Conservation (phyloP, 2,113 vertebrate species). For the Serilophus lunatus region DNA sequence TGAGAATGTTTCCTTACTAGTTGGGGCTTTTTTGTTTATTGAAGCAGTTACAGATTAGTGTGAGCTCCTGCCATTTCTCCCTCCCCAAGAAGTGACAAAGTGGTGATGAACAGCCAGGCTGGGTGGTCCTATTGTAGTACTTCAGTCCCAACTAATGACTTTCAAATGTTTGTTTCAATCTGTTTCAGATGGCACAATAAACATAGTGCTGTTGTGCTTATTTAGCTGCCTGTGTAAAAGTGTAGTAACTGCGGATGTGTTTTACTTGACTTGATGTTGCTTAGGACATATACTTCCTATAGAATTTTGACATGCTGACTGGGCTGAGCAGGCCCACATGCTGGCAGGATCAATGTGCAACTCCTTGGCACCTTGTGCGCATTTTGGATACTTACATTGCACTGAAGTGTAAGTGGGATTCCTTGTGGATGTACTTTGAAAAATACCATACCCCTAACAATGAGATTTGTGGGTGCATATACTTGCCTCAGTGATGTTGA, state of each 20-base stretch:
- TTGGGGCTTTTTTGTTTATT: neutral
- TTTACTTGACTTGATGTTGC: neutral
- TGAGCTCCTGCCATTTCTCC: neutral
- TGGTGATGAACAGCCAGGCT: neutral
- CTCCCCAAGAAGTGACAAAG: neutral
- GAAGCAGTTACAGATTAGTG: neutral
- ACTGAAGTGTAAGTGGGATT: neutral
- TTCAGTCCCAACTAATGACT: neutral
- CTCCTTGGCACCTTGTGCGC: neutral
- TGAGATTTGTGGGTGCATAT: neutral
- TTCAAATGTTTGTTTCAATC: neutral
- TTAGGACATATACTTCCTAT: neutral
- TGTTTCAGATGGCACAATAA: neutral
- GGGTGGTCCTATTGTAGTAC: neutral
- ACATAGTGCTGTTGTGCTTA: neutral
- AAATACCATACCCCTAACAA: neutral
- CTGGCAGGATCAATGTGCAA: neutral
- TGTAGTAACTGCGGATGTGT: neutral
- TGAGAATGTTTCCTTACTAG: neutral
- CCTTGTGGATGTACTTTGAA: neutral
- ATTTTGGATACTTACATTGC: neutral
- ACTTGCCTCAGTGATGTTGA: neutral
- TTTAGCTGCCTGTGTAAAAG: neutral
- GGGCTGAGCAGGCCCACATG: neutral
- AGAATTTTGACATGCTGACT: neutral